Percentiles rank a stretch among this genome's conserved stretches.
phyloP scores from a whole-genome alignment of 2,888 invertebrate species.

The Plagodis pulveraria region DNA sequence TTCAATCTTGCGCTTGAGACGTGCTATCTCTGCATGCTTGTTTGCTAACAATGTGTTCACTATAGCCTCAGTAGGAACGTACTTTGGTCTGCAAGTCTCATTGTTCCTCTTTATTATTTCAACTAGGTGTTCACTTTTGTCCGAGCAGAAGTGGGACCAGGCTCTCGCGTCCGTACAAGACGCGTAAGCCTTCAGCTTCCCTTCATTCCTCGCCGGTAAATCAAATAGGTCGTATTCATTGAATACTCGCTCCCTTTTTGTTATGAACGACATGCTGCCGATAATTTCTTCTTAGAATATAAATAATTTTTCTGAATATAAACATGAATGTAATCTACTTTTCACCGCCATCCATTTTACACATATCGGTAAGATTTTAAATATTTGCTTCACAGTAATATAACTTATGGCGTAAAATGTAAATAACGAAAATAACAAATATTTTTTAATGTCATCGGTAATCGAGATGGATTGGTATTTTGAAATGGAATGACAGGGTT shows the following conservation, averaged over 20 bases:
- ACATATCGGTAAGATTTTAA: constrained; percentile 64
- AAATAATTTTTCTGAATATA: constrained; percentile 59
- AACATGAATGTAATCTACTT: constrained; percentile 58
- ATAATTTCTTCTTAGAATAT: constrained; percentile 52
- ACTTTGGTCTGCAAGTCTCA: constrained; percentile 66
- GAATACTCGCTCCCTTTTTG: constrained; percentile 78
- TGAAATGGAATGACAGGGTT: constrained; percentile 68
- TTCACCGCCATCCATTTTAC: constrained; percentile 71
- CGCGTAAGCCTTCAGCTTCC: constrained; percentile 82
- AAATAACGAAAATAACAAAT: constrained; percentile 72
- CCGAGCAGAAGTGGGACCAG: constrained; percentile 83
- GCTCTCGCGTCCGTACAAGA: constrained; percentile 85
- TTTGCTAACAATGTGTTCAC: constrained; percentile 73
- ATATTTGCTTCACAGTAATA: constrained; percentile 49
- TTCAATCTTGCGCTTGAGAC: constrained; percentile 75
- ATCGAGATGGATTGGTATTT: constrained; percentile 66
- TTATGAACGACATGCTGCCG: constrained; percentile 74
- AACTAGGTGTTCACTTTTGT: constrained; percentile 83
- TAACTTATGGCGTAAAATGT: constrained; percentile 59
- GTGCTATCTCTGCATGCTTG: constrained; percentile 80
- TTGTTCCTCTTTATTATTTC: constrained; percentile 81
- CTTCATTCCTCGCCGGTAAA: constrained; percentile 78
- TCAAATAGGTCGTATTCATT: constrained; percentile 74
- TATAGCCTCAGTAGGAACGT: constrained; percentile 73
- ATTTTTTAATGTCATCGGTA: constrained; percentile 71